Evolutionary conservation across 2,797 vertebrate species (phyloP), one percentile per base, ranked within the genome.

Genomic region (Dipus sagitta): DNA sequence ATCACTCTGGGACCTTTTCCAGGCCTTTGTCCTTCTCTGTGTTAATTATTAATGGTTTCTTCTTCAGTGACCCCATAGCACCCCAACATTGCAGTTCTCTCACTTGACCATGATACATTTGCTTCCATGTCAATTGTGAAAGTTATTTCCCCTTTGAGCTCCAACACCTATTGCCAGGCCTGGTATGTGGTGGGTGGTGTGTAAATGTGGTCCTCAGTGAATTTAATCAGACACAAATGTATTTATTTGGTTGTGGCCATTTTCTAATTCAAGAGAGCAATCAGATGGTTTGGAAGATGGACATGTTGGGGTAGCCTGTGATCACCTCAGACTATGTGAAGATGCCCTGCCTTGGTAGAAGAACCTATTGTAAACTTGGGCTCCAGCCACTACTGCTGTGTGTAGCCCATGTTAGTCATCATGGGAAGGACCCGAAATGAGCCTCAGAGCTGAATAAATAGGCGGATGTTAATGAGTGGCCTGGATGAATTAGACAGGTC

Each of bases 401-500:
- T 78, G 54, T 11, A 30, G 47, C 75, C 26, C 28, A 6, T 92
- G 70, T 83, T 90, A 54, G 38, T 91, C 88, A 94, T 32, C 34
- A 64, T 0, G 58, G 64, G 81, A 62, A 96, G 38, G 81, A 90
- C 62, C 42, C 4, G 0, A 38, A 21, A 95, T 15, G 38, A 28
- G 14, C 85, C 42, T 83, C 94, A 84, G 89, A 28, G 17, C 77
- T 74, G 62, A 86, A n/a, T n/a, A 75, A 95, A 92, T 52, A 28
- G 30, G 58, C 96, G 83, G 82, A 91, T 30, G 1, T 68, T 78
- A 96, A 86, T 77, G 95, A 94, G 87, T 83, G 78, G 2, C 17
- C 96, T 88, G 81, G 82, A 75, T 86, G 88, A 87, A 79, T 90
- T 92, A 62, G 23, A 95, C 32, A 91, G 87, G 88, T 32, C 71